A percentile compares a stretch with the other conserved stretches of the same genome.
phyloP scores from a whole-genome alignment of 2,113 vertebrate species.

The Trogon melanurus region DNA sequence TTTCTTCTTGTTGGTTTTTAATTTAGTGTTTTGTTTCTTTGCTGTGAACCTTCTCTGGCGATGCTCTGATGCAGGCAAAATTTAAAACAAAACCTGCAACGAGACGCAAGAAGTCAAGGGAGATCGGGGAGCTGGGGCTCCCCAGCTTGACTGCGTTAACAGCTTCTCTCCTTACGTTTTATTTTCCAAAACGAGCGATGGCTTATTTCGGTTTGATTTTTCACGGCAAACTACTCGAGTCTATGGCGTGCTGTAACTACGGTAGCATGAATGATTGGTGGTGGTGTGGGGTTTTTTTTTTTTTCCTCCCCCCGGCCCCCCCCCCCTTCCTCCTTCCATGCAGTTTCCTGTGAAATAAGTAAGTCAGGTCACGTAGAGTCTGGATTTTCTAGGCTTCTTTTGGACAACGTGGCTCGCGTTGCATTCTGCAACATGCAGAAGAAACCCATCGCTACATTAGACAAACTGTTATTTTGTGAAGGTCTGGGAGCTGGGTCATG shows the following conservation, averaged over 20 bases:
- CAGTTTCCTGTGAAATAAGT: constrained; percentile 83
- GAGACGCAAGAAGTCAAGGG: background rate
- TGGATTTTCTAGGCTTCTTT: constrained; percentile 80
- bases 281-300: background rate
- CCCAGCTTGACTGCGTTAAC: background rate
- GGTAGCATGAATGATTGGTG: constrained; percentile 75
- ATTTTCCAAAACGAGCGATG: background rate
- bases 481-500: background rate
- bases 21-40: no score
- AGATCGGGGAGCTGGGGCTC: background rate
- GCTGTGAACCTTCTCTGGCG: background rate
- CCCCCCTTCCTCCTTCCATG: constrained; percentile 69
- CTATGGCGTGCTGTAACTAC: constrained; percentile 58
- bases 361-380: constrained; percentile 87
- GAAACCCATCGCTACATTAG: constrained; percentile 32
- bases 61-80: background rate
- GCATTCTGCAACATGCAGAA: constrained; percentile 63
- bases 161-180: background rate
- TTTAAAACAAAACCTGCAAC: background rate
- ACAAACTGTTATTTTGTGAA: constrained; percentile 10
- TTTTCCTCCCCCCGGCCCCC: background rate
- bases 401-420: constrained; percentile 77
- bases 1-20: no score
- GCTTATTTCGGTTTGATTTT: constrained; percentile 2
- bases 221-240: constrained; percentile 34